Evolutionary conservation across 2,113 vertebrate species (phyloP).

Genomic region (Eurystomus gularis): DNA sequence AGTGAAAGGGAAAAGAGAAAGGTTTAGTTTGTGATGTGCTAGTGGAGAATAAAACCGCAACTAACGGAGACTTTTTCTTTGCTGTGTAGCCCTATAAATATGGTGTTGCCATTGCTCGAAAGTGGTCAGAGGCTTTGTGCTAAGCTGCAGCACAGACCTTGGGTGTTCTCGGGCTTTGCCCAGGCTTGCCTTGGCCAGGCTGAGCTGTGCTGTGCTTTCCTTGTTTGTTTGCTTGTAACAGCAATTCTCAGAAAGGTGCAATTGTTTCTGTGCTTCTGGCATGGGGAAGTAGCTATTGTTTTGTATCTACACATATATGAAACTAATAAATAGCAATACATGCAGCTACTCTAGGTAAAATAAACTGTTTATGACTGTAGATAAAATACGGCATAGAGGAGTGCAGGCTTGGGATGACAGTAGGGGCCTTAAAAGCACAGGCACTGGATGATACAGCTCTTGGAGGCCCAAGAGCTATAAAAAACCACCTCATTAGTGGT

Average conservation of each 20-base stretch:
- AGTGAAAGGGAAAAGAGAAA: not conserved
- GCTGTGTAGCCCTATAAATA: not conserved
- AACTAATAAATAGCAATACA: not conserved
- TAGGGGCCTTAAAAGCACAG: accelerated
- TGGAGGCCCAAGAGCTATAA: not conserved
- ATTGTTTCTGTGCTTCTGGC: not conserved
- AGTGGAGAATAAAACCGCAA: not conserved
- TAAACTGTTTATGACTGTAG: not conserved
- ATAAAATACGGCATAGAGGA: not conserved
- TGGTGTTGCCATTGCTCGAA: accelerated
- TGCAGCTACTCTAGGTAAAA: not conserved
- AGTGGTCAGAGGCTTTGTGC: not conserved
- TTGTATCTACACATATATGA: not conserved
- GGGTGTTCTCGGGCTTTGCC: not conserved
- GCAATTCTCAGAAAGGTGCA: not conserved
- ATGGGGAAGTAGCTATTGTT: accelerated
- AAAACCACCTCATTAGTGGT: not conserved
- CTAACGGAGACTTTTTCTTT: not conserved
- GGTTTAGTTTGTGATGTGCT: not conserved
- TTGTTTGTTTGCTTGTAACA: not conserved
- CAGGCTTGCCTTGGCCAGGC: no score
- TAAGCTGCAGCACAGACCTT: not conserved
- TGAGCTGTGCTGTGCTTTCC: not conserved
- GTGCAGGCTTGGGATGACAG: not conserved
- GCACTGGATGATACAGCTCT: not conserved